A percentile compares a stretch with the other conserved stretches of the same genome.
These are phyloP conservation scores for Lagorchestes hirsutus DNA, from an alignment of 2,797 vertebrate genomes.

Conservation along the genomic window DNA sequence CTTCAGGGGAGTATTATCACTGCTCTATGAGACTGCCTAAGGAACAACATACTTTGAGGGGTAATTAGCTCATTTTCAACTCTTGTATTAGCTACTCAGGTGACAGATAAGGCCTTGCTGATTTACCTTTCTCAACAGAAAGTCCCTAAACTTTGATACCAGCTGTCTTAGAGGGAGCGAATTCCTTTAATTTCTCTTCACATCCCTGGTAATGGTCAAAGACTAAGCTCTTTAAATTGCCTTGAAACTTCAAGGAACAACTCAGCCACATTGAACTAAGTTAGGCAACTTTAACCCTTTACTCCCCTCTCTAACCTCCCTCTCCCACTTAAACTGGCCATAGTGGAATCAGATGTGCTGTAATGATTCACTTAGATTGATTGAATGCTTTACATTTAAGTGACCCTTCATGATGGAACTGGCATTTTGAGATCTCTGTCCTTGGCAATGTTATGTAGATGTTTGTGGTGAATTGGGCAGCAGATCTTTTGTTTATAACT, in stretches of 20 bases:
- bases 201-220: neutral
- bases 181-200: neutral
- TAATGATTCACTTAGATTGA: conserved; percentile 36
- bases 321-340: neutral
- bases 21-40: neutral
- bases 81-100: neutral
- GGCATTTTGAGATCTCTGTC: conserved; percentile 35
- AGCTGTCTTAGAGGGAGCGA: neutral
- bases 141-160: neutral
- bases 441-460: conserved; percentile 48
- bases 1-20: neutral
- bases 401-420: conserved; percentile 34
- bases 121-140: neutral
- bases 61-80: neutral
- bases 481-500: conserved; percentile 61
- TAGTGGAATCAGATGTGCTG: conserved; percentile 30
- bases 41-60: neutral
- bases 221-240: neutral
- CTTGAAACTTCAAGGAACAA: neutral
- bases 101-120: neutral
- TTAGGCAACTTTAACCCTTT: neutral
- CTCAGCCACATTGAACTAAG: neutral
- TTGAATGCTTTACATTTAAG: conserved; percentile 33
- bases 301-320: neutral
- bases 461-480: conserved; percentile 19